phyloP scores from a whole-genome alignment of 1,140 invertebrate genomes.

The Riptortus pedestris region DNA sequence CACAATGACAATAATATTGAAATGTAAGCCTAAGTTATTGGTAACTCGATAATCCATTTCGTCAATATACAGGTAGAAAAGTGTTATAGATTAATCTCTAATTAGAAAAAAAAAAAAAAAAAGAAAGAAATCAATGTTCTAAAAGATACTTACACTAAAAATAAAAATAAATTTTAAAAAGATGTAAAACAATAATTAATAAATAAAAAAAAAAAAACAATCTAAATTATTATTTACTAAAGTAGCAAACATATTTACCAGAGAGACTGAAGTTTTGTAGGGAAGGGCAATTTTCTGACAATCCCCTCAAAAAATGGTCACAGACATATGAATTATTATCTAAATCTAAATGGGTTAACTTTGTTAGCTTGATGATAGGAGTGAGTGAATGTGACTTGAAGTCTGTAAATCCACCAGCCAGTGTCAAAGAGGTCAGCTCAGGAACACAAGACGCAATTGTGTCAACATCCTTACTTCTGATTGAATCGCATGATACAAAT shows the following conservation, averaged over 20 bases:
- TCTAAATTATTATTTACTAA: no score
- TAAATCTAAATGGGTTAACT: neutral
- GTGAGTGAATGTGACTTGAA: neutral
- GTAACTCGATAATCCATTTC: no score
- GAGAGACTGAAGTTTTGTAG: neutral
- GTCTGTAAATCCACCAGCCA: neutral
- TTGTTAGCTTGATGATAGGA: neutral
- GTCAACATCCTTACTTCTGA: neutral
- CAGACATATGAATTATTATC: neutral
- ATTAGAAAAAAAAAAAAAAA: no score
- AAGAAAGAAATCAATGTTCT: no score
- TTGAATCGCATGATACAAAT: neutral
- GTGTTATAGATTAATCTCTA: no score
- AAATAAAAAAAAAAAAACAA: no score
- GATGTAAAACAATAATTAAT: no score
- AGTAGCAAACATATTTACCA: neutral
- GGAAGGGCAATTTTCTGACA: neutral
- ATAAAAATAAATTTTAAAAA: no score
- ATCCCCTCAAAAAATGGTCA: neutral
- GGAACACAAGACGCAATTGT: neutral
- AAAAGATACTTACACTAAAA: no score
- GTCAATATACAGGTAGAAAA: no score
- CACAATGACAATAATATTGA: no score
- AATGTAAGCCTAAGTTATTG: no score
- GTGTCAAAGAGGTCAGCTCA: neutral